Percentiles rank a stretch among this genome's conserved stretches.
Evolutionary conservation across 2,113 vertebrate species (phyloP).

Genomic region (Cercocebus atys): DNA sequence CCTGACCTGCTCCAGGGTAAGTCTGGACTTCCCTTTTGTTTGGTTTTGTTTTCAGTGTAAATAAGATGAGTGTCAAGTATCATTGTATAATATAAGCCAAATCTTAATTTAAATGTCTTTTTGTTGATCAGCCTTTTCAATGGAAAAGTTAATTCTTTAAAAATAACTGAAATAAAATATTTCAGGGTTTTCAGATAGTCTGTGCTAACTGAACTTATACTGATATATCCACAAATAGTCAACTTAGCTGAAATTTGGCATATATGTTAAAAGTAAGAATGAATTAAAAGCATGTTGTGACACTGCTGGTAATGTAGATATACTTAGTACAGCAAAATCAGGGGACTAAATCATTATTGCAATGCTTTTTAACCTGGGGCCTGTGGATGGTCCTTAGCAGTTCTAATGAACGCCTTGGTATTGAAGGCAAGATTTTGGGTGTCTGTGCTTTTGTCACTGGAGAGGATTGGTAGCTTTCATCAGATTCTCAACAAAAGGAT

Average conservation of each 20-base stretch:
- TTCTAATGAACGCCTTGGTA: neutral
- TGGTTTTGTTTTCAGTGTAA: neutral
- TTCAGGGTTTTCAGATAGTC: neutral
- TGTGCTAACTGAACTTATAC: neutral
- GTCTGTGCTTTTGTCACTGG: neutral
- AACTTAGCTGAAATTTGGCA: neutral
- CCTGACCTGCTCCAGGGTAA: too few relatives aligned
- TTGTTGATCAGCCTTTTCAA: constrained; percentile 2
- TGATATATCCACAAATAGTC: neutral
- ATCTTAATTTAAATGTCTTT: neutral
- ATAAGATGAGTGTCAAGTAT: neutral
- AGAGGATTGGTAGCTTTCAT: neutral
- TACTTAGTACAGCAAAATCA: neutral
- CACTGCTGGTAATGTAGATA: neutral
- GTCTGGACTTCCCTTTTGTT: neutral
- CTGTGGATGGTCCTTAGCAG: neutral
- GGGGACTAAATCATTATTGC: neutral
- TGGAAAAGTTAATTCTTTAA: constrained; percentile 4
- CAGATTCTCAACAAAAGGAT: neutral
- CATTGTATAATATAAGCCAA: neutral
- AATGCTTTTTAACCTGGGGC: neutral
- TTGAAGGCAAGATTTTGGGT: neutral
- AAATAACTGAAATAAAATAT: neutral
- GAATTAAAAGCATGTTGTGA: neutral
- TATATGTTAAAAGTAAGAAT: neutral